phyloP scores from a whole-genome alignment of 2,797 vertebrate genomes.

The Poecile montanus region DNA sequence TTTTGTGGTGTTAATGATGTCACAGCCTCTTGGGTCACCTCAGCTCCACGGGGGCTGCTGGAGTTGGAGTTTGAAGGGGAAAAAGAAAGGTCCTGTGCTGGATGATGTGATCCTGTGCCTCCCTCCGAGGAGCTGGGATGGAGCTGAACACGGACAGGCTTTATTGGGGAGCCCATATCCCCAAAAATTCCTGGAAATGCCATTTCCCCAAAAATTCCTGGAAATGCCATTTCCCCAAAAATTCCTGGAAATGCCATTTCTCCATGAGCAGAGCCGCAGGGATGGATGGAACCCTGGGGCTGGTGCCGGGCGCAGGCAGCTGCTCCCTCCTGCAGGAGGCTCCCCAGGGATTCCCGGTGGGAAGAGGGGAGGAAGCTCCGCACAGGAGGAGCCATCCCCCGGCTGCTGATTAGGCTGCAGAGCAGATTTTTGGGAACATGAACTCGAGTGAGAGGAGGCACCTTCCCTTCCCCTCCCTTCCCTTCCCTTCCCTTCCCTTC shows the following conservation, averaged over 20 bases:
- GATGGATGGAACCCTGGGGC: neutral
- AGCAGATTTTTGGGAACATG: neutral
- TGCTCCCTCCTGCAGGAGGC: neutral
- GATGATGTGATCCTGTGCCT: neutral
- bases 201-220: accelerated
- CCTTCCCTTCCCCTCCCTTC: neutral
- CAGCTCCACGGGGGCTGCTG: neutral
- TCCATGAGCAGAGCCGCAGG: neutral
- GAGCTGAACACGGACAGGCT: accelerated
- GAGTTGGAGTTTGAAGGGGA: neutral
- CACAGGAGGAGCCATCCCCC: neutral
- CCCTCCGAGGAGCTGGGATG: neutral
- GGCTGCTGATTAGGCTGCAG: neutral
- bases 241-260: accelerated
- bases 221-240: accelerated
- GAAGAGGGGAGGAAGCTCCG: neutral
- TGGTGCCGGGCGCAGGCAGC: neutral
- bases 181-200: accelerated
- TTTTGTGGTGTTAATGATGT: neutral
- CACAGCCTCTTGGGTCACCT: neutral
- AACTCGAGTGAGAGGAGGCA: accelerated
- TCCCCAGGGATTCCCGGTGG: neutral
- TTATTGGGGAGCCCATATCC: neutral
- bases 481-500: too few relatives aligned
- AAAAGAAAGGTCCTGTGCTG: neutral